Evolutionary conservation across 2,797 vertebrate species (phyloP).

Genomic region (Tolypeutes matacus): DNA sequence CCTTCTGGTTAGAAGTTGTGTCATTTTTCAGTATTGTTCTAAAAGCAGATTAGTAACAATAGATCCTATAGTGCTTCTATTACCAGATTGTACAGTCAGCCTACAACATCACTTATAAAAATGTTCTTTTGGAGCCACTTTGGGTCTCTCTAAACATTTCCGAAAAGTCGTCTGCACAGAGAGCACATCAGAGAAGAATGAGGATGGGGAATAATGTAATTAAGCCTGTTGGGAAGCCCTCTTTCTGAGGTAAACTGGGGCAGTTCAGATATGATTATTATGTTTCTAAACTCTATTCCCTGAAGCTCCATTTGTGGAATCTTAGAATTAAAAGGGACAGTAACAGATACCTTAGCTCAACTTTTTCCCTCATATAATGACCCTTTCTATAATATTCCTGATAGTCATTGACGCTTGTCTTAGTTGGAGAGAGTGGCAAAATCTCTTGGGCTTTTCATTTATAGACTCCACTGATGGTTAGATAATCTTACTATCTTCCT

Average conservation of each 20-base stretch:
- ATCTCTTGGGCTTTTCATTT: not conserved
- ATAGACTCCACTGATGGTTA: not conserved
- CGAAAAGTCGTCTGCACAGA: conserved; percentile 46
- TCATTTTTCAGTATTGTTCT: conserved; percentile 70
- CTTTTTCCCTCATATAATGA: not conserved
- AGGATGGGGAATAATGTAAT: not conserved
- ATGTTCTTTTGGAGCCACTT: conserved; percentile 66
- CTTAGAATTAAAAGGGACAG: not conserved
- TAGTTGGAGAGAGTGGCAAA: not conserved
- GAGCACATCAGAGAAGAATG: conserved; percentile 37
- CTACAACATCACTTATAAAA: conserved; percentile 47
- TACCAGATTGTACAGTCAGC: conserved; percentile 44
- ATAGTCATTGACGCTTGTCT: not conserved
- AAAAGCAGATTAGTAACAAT: conserved; percentile 68
- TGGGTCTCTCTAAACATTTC: conserved; percentile 32
- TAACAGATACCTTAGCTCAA: not conserved
- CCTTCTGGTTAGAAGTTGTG: conserved; percentile 66
- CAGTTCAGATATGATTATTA: not conserved
- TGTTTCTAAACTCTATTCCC: not conserved
- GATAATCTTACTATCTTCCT: not conserved
- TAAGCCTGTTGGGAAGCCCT: conserved; percentile 12
- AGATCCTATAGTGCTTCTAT: conserved; percentile 43
- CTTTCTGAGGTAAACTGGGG: not conserved
- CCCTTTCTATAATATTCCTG: not conserved
- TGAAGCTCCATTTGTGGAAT: not conserved